Base-by-base conservation (phyloP, 2,113 vertebrate genomes). In the Cebidichthys violaceus region DNA sequence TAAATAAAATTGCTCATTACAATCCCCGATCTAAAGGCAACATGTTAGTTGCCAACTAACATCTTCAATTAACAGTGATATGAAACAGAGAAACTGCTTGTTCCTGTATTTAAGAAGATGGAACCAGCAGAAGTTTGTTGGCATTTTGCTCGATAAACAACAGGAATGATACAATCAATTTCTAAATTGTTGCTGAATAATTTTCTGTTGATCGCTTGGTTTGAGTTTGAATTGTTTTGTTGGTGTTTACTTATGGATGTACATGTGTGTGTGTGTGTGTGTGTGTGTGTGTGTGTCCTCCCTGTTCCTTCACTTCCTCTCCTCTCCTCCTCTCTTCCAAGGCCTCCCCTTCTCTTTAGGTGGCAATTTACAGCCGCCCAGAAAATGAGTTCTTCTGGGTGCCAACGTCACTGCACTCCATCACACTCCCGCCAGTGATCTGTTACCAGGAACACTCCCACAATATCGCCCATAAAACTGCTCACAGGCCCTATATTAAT, bases 391-490 rank as follows among this genome's bases (percentile, higher is more conserved):
- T 94, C 85, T 79, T 92, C 82, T 87, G 75, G 83, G 86, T 86
- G 81, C 68, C 82, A 83, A 86, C 29, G 66, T 90, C 88, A 73
- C 79, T 47, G 88, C 91, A 92, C 81, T 94, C 88, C 55, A 92
- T 94, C 92, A 92, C 76, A 77, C 60, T 80, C 66, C 81, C 76
- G 75, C 65, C 80, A 60, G 89, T 88, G 92, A 93, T 93, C 78
- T 85, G 90, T 91, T 89, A 91, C 88, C 90, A 88, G 84, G 68
- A 90, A 90, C 86, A 84, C 86, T 89, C 88, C 80, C 80, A 89
- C 92, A 91, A 86, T 88, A 88, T 89, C 17, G 79, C 61, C 89
- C 89, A 92, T 94, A 93, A 94, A 94, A 92, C 88, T 89, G 86
- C 88, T 89, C 85, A 33, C 62, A 82, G 79, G 86, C 75, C 76